Percentiles rank a stretch among this genome's conserved stretches.
phyloP scores from a whole-genome alignment of 1,140 invertebrate species.

The Bradynema listronoti region DNA sequence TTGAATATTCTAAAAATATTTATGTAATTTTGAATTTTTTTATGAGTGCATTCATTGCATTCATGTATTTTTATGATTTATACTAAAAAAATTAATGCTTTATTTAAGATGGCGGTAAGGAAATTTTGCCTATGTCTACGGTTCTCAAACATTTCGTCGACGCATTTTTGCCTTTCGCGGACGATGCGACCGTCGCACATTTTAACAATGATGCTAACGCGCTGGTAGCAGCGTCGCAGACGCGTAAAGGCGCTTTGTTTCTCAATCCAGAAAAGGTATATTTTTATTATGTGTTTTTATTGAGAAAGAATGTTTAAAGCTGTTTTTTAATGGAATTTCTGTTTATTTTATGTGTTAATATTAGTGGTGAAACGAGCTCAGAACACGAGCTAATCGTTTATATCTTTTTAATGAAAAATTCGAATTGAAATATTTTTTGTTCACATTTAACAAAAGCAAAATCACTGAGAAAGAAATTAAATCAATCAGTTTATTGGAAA shows the following conservation, averaged over 20 bases:
- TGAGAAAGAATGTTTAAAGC: constrained; percentile 36
- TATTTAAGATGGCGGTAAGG: constrained; percentile 68
- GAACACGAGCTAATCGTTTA: no score
- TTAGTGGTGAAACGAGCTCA: no score
- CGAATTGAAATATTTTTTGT: no score
- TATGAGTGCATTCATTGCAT: neutral
- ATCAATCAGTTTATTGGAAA: no score
- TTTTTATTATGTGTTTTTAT: constrained; percentile 10
- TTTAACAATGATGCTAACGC: neutral
- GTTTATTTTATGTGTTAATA: no score
- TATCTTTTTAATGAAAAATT: no score
- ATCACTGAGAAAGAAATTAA: no score
- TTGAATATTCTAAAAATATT: neutral
- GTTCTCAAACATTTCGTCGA: constrained; percentile 78
- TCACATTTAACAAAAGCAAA: no score
- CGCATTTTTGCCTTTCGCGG: constrained; percentile 66
- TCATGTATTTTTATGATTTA: constrained; percentile 12
- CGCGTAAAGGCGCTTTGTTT: constrained; percentile 77
- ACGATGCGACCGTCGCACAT: constrained; percentile 49
- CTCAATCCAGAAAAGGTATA: constrained; percentile 72
- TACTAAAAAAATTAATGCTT: constrained; percentile 13
- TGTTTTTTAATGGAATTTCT: no score
- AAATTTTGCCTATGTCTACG: constrained; percentile 73
- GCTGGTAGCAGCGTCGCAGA: constrained; percentile 51
- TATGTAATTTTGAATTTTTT: constrained; percentile 5